Evolutionary conservation across 2,113 vertebrate genomes (phyloP).

Genomic region (Apodemus sylvaticus): DNA sequence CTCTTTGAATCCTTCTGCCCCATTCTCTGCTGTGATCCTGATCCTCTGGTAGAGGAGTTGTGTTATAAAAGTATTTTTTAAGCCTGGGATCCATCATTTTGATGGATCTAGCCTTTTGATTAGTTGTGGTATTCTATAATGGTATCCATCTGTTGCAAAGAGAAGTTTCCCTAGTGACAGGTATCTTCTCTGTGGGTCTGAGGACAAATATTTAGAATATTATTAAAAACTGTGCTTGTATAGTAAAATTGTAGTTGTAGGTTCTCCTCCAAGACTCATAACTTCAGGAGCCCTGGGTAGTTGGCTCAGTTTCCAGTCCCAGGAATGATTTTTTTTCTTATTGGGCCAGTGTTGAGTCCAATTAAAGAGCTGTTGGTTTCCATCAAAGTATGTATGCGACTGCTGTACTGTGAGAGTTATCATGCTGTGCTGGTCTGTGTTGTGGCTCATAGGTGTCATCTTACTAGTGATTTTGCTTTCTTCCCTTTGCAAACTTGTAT

Average conservation of each 20-base stretch:
- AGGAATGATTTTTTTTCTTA: neutral
- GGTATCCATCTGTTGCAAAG: neutral
- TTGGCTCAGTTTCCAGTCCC: neutral
- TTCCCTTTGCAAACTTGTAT: neutral
- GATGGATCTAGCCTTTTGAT: neutral
- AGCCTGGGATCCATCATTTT: neutral
- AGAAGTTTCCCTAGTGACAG: neutral
- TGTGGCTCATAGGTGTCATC: neutral
- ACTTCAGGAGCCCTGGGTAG: neutral
- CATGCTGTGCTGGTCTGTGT: neutral
- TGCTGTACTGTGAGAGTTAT: neutral
- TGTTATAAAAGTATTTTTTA: neutral
- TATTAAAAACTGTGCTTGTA: neutral
- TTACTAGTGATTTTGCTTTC: neutral
- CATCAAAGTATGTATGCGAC: neutral
- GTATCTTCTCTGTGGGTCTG: neutral
- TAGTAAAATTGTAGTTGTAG: neutral
- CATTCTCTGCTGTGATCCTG: neutral
- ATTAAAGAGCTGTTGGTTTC: neutral
- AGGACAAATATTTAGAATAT: neutral
- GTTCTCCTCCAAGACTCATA: neutral
- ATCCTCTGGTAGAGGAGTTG: neutral
- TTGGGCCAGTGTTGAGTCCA: neutral
- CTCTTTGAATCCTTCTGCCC: neutral
- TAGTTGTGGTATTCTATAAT: neutral